These are phyloP conservation scores for Eupithecia exiguata DNA, from an alignment of 2,888 invertebrate species.

Conservation along the genomic window DNA sequence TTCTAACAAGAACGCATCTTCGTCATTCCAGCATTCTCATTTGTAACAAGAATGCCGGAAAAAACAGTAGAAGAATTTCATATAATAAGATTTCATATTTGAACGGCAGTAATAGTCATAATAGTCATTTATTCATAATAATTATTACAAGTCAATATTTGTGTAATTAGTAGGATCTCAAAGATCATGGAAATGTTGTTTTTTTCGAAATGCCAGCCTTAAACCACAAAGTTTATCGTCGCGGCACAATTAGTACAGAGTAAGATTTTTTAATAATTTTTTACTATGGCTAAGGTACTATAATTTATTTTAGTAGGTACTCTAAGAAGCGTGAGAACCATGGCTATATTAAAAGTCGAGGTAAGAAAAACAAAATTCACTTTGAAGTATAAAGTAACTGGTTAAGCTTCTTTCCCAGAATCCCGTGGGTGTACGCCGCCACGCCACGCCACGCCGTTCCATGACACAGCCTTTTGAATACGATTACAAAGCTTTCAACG, in stretches of 20 bases:
- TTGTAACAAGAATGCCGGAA: no score
- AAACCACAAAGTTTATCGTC: background rate
- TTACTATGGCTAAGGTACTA: background rate
- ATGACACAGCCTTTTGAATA: constrained; percentile 3
- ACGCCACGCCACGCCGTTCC: no score
- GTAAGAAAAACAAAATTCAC: background rate
- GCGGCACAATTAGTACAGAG: background rate
- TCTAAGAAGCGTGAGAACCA: no score
- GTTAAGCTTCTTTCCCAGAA: background rate
- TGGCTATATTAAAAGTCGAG: background rate
- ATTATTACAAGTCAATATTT: no score
- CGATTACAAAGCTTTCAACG: constrained; percentile 28
- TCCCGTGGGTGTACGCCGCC: background rate
- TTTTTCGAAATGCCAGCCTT: background rate
- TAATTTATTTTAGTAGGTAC: background rate
- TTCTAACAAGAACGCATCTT: no score
- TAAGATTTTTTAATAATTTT: background rate
- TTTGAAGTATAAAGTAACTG: background rate
- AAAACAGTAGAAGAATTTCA: no score
- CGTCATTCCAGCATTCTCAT: no score
- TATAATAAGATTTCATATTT: no score
- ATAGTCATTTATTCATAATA: no score
- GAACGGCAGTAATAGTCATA: no score
- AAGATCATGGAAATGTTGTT: no score
- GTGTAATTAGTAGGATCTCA: no score